These are phyloP conservation scores for Tyto alba DNA, from an alignment of 2,113 vertebrate species.

Conservation along the genomic window DNA sequence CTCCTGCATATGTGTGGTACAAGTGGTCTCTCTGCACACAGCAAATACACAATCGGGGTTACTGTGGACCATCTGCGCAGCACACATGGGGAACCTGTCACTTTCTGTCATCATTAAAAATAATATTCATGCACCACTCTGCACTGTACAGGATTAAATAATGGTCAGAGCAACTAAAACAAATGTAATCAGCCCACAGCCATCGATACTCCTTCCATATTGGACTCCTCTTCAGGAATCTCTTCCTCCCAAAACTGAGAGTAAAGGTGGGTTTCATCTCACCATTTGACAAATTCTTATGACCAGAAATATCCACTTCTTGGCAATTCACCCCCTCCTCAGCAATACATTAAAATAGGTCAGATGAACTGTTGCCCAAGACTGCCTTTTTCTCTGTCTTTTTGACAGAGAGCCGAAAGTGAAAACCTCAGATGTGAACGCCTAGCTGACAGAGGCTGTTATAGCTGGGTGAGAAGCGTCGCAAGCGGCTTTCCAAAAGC, in stretches of 20 bases:
- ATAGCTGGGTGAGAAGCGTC: not conserved
- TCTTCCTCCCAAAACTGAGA: not conserved
- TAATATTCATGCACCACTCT: not conserved
- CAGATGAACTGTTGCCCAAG: not conserved
- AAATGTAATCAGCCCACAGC: not conserved
- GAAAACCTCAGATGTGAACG: not conserved
- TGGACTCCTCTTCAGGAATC: not conserved
- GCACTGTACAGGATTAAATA: not conserved
- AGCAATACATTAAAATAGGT: not conserved
- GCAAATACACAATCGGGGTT: not conserved
- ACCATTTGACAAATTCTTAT: not conserved
- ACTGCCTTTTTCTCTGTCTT: not conserved
- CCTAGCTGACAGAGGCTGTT: not conserved
- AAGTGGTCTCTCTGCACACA: not conserved
- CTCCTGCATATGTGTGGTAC: not conserved
- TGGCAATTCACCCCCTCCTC: not conserved
- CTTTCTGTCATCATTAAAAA: not conserved
- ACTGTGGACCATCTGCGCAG: constrained; percentile 36
- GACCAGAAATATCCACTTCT: not conserved
- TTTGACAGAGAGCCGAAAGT: not conserved
- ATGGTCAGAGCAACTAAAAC: not conserved
- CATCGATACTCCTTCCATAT: not conserved
- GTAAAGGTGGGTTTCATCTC: not conserved
- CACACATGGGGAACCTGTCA: not conserved
- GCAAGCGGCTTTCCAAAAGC: not conserved